These are phyloP conservation scores for Mythimna impura DNA, from an alignment of 2,888 invertebrate species.

Conservation along the genomic window DNA sequence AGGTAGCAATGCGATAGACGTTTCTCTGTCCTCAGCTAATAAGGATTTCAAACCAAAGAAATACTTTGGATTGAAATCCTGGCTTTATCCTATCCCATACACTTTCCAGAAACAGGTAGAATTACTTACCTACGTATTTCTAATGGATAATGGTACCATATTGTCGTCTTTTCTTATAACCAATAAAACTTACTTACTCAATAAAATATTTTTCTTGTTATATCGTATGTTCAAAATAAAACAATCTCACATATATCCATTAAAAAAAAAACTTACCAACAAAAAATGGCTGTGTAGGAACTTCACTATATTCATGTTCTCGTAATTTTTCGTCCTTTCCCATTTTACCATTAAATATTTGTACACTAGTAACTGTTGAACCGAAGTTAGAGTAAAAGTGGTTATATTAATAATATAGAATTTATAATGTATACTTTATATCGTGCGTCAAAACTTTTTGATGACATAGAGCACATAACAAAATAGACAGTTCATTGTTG, in stretches of 20 bases:
- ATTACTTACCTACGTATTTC: no score
- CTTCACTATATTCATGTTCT: conserved; percentile 46
- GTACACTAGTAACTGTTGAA: neutral
- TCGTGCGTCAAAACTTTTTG: neutral
- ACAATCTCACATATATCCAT: no score
- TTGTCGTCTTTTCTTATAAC: no score
- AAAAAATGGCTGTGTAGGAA: conserved; percentile 33
- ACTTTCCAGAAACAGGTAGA: no score
- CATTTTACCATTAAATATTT: conserved; percentile 22
- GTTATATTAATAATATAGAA: neutral
- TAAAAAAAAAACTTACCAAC: conserved; percentile 46
- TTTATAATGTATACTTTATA: neutral
- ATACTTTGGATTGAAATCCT: no score
- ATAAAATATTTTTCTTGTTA: no score
- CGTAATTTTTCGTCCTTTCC: conserved; percentile 19
- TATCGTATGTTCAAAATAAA: no score
- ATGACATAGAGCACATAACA: conserved; percentile 21
- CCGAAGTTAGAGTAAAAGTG: conserved; percentile 23
- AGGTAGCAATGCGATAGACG: neutral
- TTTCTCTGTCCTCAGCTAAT: no score
- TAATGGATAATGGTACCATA: no score
- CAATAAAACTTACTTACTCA: no score
- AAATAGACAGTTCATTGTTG: conserved; percentile 15
- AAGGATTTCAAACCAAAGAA: no score
- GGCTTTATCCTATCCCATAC: no score